Base-by-base conservation (phyloP, 2,113 vertebrate species). In the Leptocoma aspasia region DNA sequence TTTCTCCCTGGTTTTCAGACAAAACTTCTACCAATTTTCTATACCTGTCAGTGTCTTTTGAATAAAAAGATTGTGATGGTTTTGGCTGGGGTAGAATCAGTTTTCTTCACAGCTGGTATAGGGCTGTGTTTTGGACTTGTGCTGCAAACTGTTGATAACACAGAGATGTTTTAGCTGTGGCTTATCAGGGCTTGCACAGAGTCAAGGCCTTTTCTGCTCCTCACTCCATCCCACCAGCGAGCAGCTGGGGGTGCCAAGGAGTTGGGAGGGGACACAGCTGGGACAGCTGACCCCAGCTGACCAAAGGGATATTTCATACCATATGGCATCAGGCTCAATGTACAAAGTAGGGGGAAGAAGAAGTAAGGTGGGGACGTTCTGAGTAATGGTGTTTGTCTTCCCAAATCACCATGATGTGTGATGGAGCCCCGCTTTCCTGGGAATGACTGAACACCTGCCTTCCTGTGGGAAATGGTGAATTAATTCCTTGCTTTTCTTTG, bases 311-410 rank as follows among this genome's bases (percentile, higher is more conserved):
- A 47, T 66, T 13, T 53, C 56, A 28, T 7, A 56, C 23, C 31
- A 7, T 3, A 9, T 15, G 6, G 16, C 30, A 17, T 28, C n/a
- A 27, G 4, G 5, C 9, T 57, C n/a, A 30, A 13, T 3, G 13
- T 33, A 7, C 13, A 27, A 30, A 56, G 7, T 5, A 20, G 8
- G 27, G 41, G n/a, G 44, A 65, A 42, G 39, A 37, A 59, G 30
- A 9, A 42, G 22, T 39, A 47, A 53, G n/a, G 7, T 24, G 8
- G 15, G 56, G 14, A 65, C 17, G 7, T 37, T 54, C 16, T 15
- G 19, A 70, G 26, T 19, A 3, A 64, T 20, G 27, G 14, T 5
- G 1, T 65, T 82, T 71, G 39, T 30, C 56, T 81, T 47, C 75
- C 35, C 69, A 37, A 53, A 39, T 27, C n/a, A 30, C 39, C 11